Evolutionary conservation across 2,113 vertebrate genomes (phyloP).

Genomic region (Oncorhynchus keta): DNA sequence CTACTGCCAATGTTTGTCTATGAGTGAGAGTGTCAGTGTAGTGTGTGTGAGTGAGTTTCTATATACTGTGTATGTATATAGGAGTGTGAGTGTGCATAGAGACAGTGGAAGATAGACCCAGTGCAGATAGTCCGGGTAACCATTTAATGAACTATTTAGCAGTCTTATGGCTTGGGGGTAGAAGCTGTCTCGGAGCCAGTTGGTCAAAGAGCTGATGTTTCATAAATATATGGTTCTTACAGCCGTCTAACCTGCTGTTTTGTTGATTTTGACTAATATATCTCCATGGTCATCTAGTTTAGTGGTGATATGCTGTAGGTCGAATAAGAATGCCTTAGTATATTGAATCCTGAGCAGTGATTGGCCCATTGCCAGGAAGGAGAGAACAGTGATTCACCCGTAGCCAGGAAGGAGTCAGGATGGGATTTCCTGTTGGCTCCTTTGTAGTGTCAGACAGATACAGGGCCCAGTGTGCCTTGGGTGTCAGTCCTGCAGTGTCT

Average conservation of each 20-base stretch:
- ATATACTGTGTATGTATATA: no score
- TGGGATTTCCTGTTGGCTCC: slow-evolving; percentile 39
- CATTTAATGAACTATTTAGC: no score
- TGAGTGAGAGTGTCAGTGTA: no score
- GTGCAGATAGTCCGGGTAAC: no score
- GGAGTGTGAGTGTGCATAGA: no score
- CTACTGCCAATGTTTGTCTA: no score
- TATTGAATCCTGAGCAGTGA: neutral
- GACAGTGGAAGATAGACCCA: no score
- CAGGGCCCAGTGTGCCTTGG: slow-evolving; percentile 37
- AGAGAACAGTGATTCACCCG: slow-evolving; percentile 9
- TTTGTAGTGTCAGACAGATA: slow-evolving; percentile 42
- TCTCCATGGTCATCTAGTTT: neutral
- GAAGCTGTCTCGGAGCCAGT: no score
- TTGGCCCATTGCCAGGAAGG: slow-evolving; percentile 24
- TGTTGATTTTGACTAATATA: neutral
- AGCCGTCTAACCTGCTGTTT: neutral
- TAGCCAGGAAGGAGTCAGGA: slow-evolving; percentile 19
- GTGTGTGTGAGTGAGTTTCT: neutral
- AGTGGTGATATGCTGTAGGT: neutral
- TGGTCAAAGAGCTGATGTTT: no score
- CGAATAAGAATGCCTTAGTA: neutral
- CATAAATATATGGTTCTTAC: no score
- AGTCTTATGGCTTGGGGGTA: no score
- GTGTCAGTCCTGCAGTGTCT: slow-evolving; percentile 44